A percentile compares a stretch with the other conserved stretches of the same genome.
These are phyloP conservation scores for Xenopus petersii DNA, from an alignment of 2,797 vertebrate genomes.

Conservation along the genomic window DNA sequence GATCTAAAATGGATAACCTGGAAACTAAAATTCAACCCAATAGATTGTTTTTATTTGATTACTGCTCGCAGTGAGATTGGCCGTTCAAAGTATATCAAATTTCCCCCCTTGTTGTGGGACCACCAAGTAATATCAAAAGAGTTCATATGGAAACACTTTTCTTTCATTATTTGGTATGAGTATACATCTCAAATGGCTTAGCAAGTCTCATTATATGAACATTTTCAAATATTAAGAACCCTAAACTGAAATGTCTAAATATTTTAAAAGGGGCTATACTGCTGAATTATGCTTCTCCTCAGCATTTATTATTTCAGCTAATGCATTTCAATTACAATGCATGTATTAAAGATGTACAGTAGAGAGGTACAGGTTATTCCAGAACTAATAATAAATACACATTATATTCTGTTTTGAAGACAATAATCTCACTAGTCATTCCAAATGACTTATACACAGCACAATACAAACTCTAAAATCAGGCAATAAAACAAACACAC, in stretches of 20 bases:
- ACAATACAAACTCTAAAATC: too few relatives aligned
- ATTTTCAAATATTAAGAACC: slow-evolving; percentile 22
- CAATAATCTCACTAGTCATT: too few relatives aligned
- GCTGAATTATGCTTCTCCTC: neutral
- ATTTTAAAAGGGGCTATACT: neutral
- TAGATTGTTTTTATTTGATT: slow-evolving; percentile 15
- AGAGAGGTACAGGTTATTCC: neutral
- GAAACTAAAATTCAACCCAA: slow-evolving; percentile 18
- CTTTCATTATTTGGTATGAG: slow-evolving; percentile 31
- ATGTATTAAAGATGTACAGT: neutral
- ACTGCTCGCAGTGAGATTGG: slow-evolving; percentile 10
- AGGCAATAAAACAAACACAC: too few relatives aligned
- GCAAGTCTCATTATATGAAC: slow-evolving; percentile 6
- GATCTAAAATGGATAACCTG: slow-evolving; percentile 26
- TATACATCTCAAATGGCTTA: slow-evolving; percentile 7
- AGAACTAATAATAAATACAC: too few relatives aligned
- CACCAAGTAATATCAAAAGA: slow-evolving; percentile 37
- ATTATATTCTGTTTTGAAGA: too few relatives aligned
- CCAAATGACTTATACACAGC: too few relatives aligned
- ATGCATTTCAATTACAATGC: neutral
- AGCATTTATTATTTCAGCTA: neutral
- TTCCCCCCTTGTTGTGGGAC: slow-evolving; percentile 20
- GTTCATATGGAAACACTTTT: slow-evolving; percentile 37
- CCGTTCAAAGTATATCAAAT: slow-evolving; percentile 32
- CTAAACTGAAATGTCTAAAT: neutral